These are phyloP conservation scores for Motacilla tschutschensis DNA, from an alignment of 2,113 vertebrate genomes.

Conservation along the genomic window DNA sequence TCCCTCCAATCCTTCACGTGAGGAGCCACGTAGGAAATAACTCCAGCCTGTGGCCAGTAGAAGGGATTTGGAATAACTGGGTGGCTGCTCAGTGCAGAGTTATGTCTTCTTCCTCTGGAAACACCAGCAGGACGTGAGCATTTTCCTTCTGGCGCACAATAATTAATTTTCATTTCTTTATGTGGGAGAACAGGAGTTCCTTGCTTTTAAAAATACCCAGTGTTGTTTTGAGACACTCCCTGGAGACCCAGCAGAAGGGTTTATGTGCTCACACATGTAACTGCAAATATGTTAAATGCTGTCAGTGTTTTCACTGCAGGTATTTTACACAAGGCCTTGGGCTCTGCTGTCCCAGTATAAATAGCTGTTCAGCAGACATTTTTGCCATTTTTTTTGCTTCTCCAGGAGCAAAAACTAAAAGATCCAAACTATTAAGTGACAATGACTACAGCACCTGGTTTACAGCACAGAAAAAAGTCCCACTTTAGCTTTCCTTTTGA, in stretches of 20 bases:
- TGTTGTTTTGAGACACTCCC: background rate
- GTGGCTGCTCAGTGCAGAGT: background rate
- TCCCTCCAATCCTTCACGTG: background rate
- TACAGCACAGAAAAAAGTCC: background rate
- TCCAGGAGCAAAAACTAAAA: background rate
- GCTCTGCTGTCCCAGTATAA: background rate
- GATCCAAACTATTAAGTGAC: background rate
- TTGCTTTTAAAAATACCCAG: background rate
- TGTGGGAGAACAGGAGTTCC: background rate
- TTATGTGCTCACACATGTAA: background rate
- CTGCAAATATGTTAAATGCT: background rate
- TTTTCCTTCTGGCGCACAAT: background rate
- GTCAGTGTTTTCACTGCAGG: background rate
- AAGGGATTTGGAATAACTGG: background rate
- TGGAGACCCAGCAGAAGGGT: background rate
- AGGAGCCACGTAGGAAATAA: background rate
- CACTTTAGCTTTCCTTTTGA: background rate
- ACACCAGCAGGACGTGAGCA: background rate
- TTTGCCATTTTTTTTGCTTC: background rate
- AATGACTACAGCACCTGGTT: background rate
- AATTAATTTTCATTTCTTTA: background rate
- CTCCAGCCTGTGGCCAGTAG: background rate
- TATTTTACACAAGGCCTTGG: background rate
- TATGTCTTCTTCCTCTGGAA: background rate
- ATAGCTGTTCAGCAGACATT: background rate